These are phyloP conservation scores for Drosophila pruinosa DNA, from an alignment of 1,140 invertebrate species.

Conservation along the genomic window DNA sequence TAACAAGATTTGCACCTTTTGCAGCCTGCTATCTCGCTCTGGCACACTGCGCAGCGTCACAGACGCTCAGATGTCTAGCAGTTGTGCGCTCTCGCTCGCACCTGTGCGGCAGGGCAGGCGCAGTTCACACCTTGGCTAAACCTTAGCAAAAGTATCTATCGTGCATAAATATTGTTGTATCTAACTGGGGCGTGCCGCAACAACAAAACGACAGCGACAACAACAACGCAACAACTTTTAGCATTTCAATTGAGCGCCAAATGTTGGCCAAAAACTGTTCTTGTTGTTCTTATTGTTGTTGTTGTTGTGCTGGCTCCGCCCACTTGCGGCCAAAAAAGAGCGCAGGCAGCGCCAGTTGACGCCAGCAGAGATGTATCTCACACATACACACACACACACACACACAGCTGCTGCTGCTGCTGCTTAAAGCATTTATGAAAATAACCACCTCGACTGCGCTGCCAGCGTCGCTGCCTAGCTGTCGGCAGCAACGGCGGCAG, in stretches of 20 bases:
- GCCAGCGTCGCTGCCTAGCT: conserved; percentile 13
- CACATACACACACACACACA: conserved; percentile 36
- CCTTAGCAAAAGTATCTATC: conserved; percentile 74
- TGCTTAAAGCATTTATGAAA: conserved; percentile 61
- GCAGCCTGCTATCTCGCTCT: conserved; percentile 28
- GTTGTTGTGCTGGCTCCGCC: conserved; percentile 73
- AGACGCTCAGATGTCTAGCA: background rate
- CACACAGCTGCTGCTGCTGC: conserved; percentile 19
- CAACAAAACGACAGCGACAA: conserved; percentile 35
- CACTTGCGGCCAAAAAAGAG: conserved; percentile 37
- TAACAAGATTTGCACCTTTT: conserved; percentile 48
- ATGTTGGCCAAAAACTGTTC: conserved; percentile 56
- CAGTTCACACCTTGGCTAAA: conserved; percentile 75
- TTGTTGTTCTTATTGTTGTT: too few relatives aligned
- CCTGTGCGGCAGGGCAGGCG: conserved; percentile 30
- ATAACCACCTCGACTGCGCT: conserved; percentile 47
- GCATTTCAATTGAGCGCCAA: conserved; percentile 70
- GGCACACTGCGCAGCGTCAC: background rate
- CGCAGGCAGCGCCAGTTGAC: conserved; percentile 18
- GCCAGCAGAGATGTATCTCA: conserved; percentile 56
- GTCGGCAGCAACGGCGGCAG: background rate
- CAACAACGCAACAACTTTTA: conserved; percentile 48
- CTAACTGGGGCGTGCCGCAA: conserved; percentile 81
- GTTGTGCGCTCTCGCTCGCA: background rate
- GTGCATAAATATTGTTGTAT: conserved; percentile 82